Base-by-base conservation (phyloP, 2,113 vertebrate species). In the Festucalex cinctus region DNA sequence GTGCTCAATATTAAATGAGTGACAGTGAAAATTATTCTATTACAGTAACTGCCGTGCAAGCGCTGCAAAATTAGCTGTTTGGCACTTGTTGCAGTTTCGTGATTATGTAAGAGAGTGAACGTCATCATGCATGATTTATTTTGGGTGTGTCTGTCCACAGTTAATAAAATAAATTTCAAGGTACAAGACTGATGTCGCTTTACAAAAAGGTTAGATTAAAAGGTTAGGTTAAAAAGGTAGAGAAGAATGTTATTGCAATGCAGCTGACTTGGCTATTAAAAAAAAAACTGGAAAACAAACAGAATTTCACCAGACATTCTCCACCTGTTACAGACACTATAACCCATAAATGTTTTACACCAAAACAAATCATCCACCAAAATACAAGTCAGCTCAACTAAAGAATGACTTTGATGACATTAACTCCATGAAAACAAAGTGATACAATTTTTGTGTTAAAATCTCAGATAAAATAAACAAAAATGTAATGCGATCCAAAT, bases 1-100 rank as follows among this genome's bases (percentile, higher is more conserved):
- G 54, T 57, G 26, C 14, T 57, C 13, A 17, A 13, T 28, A 32
- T 57, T 8, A 32, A 32, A 57, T 16, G 26, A 32, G 14, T 28
- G 54, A 8, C 26, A 32, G 26, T 28, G 7, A 7, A 54, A 14
- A 26, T 24, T 3, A 2, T 57, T 28, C 13, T 28, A 56, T 28
- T 53, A 22, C 9, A 22, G 8, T 53, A 49, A 19, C 19, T 28
- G 53, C 24, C 2, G 14, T 28, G 28, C 5, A 14, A 17, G 54
- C 54, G 8, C 13, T 26, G 54, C 26, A 57, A 32, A 57, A 17
- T 28, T 16, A 32, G 32, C 54, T 17, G 14, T 57, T 32, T 57
- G 54, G 54, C 26, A 57, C 54, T 32, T 57, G 58, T 60, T 60
- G 28, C 35, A 60, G 58, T 37, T n/a, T 41, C n/a, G 20, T 22